Evolutionary conservation across 37 sponge, comb jelly and placozoan genomes (phyloP), one percentile per base, ranked within the genome.

Genomic region (Beroe ovata): DNA sequence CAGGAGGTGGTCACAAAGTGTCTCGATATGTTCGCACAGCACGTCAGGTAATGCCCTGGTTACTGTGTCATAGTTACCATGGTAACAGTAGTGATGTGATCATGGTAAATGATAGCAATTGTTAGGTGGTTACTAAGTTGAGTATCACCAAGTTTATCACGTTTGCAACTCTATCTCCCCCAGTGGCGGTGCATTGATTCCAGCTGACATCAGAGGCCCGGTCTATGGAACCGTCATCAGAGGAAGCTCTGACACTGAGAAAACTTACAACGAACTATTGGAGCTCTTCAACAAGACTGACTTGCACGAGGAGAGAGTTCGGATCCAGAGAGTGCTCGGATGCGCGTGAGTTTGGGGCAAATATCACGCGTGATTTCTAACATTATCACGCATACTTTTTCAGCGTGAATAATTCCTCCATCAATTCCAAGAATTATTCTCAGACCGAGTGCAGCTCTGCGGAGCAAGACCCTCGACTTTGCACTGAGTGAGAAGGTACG

Each of bases 301-400:
- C 71, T 84, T 89, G 0, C 94, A 94, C 60, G 99, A 97, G 64
- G 99, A 97, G 92, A 90, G 89, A 72, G 92, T 92, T 35, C 61
- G 99, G 64, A 77, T 97, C 29, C 92, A 93, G 38, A 90, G 94
- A 21, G 77, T 72, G 18, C 91, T 97, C 33, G 96, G 99, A 0
- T n/a, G 47, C 22, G 93, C 91, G 29, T 89, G 89, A 64, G 84
- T 36, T 35, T 36, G n/a, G n/a, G n/a, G n/a, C n/a, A n/a, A n/a
- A n/a, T n/a, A n/a, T n/a, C n/a, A n/a, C n/a, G n/a, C n/a, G n/a
- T n/a, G n/a, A n/a, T n/a, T n/a, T n/a, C n/a, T n/a, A n/a, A n/a
- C n/a, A n/a, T n/a, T n/a, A n/a, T n/a, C n/a, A n/a, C n/a, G n/a
- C n/a, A n/a, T n/a, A n/a, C n/a, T n/a, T n/a, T n/a, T n/a, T n/a